Evolutionary conservation across 2,113 vertebrate species (phyloP).

Genomic region (Neodontobutis hainanensis): DNA sequence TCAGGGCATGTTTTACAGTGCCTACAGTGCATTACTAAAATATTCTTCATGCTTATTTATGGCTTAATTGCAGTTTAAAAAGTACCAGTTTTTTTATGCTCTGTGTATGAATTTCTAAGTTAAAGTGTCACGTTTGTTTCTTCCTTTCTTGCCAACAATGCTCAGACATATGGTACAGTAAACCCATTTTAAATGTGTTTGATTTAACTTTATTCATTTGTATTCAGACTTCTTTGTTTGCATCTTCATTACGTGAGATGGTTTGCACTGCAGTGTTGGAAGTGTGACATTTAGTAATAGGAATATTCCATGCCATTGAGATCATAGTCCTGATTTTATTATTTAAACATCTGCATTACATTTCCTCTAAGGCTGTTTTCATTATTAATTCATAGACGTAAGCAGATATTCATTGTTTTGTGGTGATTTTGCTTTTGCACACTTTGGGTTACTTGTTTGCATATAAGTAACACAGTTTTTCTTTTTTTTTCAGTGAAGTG

Average conservation of each 20-base stretch:
- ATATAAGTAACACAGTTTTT: slow-evolving; percentile 17
- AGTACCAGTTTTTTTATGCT: too few relatives aligned
- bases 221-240: slow-evolving; percentile 3
- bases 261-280: slow-evolving; percentile 46
- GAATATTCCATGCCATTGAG: too few relatives aligned
- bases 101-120: not conserved
- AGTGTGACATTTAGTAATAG: slow-evolving; percentile 7
- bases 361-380: too few relatives aligned
- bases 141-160: slow-evolving; percentile 51
- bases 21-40: not conserved
- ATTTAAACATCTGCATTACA: too few relatives aligned
- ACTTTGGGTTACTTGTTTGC: too few relatives aligned
- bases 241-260: slow-evolving; percentile 24
- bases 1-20: not conserved
- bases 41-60: not conserved
- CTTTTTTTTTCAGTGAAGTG: slow-evolving; percentile 87
- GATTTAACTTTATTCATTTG: slow-evolving; percentile 1
- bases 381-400: not conserved
- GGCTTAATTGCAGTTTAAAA: too few relatives aligned
- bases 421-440: too few relatives aligned
- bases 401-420: slow-evolving; percentile 14
- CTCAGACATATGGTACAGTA: slow-evolving; percentile 75
- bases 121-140: slow-evolving; percentile 23
- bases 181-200: slow-evolving; percentile 33
- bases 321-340: too few relatives aligned